These are phyloP conservation scores for Parauchenoglanis punctatus DNA, from an alignment of 2,797 vertebrate genomes.

Conservation along the genomic window DNA sequence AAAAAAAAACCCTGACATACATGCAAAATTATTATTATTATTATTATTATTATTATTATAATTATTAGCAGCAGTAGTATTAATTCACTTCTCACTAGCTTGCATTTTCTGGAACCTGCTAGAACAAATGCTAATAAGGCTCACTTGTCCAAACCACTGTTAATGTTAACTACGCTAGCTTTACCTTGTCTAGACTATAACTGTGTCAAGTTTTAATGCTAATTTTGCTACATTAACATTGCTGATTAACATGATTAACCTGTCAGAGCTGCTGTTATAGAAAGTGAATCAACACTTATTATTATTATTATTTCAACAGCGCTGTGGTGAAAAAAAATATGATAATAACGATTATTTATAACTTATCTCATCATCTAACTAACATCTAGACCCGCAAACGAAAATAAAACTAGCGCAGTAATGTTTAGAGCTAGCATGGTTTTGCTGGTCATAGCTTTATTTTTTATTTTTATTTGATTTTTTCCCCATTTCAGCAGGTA, in stretches of 20 bases:
- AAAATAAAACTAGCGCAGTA: neutral
- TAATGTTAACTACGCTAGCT: neutral
- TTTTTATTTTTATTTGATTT: neutral
- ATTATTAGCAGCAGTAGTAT: no score
- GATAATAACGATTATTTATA: neutral
- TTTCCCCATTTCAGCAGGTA: slow-evolving; percentile 11
- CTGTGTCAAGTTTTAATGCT: neutral
- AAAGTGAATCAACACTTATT: neutral
- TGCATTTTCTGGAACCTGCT: neutral
- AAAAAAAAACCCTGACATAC: no score
- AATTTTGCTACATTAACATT: neutral
- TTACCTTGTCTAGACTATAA: neutral
- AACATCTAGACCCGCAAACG: neutral
- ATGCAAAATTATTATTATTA: no score
- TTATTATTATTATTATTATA: no score
- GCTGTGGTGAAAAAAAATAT: neutral
- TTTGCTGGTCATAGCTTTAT: neutral
- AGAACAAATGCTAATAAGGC: neutral
- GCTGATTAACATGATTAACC: neutral
- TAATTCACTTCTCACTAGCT: no score
- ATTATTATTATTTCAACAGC: neutral
- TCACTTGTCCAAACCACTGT: neutral
- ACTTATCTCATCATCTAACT: neutral
- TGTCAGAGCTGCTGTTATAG: neutral
- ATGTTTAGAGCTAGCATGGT: neutral